phyloP scores from a whole-genome alignment of 2,888 invertebrate genomes.

The Seira ritae region DNA sequence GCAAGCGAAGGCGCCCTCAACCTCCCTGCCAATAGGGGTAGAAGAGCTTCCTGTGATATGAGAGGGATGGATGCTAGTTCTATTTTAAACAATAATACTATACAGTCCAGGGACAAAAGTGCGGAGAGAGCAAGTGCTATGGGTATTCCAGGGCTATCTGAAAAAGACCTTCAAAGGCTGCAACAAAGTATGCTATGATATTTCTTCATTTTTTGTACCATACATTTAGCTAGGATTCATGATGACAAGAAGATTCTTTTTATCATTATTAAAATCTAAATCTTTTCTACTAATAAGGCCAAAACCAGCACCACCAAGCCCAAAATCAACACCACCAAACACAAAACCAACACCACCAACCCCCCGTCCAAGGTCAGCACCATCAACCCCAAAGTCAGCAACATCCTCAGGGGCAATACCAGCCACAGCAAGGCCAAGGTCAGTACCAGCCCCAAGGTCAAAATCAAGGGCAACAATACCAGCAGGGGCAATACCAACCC shows the following conservation, averaged over 20 bases:
- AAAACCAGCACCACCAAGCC: conserved; percentile 15
- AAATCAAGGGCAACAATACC: background rate
- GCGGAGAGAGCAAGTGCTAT: conserved; percentile 18
- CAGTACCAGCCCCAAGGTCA: conserved; percentile 33
- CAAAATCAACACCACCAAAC: background rate
- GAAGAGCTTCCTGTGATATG: conserved; percentile 72
- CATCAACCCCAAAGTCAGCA: background rate
- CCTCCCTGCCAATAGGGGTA: conserved; percentile 69
- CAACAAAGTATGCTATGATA: too few relatives aligned
- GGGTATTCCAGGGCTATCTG: conserved; percentile 47
- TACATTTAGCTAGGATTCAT: too few relatives aligned
- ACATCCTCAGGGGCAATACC: background rate
- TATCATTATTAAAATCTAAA: too few relatives aligned
- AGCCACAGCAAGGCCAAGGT: too few relatives aligned
- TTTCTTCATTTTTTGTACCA: too few relatives aligned
- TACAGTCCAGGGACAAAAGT: conserved; percentile 39
- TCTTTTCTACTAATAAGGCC: conserved; percentile 15
- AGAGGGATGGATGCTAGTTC: conserved; percentile 67
- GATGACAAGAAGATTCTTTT: too few relatives aligned
- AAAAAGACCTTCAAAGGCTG: conserved; percentile 55
- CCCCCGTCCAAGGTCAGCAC: background rate
- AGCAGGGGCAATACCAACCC: conserved; percentile 2
- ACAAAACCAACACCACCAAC: background rate
- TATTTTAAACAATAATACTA: conserved; percentile 70
- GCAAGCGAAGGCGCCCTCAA: conserved; percentile 72